A percentile compares a stretch with the other conserved stretches of the same genome.
phyloP scores from a whole-genome alignment of 2,888 invertebrate species.

The Andrena bucephala region DNA sequence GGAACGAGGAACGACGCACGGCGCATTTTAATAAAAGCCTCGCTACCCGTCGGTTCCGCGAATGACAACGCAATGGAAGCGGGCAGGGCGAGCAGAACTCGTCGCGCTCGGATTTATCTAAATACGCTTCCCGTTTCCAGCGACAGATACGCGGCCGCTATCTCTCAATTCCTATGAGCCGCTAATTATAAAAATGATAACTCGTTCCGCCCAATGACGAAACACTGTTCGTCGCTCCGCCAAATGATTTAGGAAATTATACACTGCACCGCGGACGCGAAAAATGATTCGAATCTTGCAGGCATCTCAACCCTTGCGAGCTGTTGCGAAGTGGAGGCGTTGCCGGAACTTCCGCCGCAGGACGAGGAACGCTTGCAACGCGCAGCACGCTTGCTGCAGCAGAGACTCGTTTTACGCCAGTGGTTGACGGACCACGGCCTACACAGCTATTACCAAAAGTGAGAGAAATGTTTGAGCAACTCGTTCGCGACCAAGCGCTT shows the following conservation, averaged over 20 bases:
- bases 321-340: slow-evolving; percentile 91
- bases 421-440: slow-evolving; percentile 92
- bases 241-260: too few species aligned
- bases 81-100: slow-evolving; percentile 19
- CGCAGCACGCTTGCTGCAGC: slow-evolving; percentile 93
- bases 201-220: too few species aligned
- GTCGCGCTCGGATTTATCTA: slow-evolving; percentile 58
- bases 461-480: slow-evolving; percentile 37
- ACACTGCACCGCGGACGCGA: background rate
- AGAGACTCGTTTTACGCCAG: slow-evolving; percentile 93
- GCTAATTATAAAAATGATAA: slow-evolving; percentile 33
- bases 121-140: slow-evolving; percentile 56
- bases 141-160: slow-evolving; percentile 44
- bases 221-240: too few species aligned
- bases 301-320: slow-evolving; percentile 94
- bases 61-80: slow-evolving; percentile 38
- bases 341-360: slow-evolving; percentile 93
- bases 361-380: slow-evolving; percentile 94
- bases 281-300: slow-evolving; percentile 81
- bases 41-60: slow-evolving; percentile 31
- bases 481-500: background rate
- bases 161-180: slow-evolving; percentile 40
- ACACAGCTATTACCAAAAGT: slow-evolving; percentile 91
- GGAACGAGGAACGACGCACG: slow-evolving; percentile 42
- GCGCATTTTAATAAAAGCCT: slow-evolving; percentile 57